These are phyloP conservation scores for cattle (Bos taurus) DNA, from an alignment of 2,113 vertebrate species.

Conservation along the genomic window DNA sequence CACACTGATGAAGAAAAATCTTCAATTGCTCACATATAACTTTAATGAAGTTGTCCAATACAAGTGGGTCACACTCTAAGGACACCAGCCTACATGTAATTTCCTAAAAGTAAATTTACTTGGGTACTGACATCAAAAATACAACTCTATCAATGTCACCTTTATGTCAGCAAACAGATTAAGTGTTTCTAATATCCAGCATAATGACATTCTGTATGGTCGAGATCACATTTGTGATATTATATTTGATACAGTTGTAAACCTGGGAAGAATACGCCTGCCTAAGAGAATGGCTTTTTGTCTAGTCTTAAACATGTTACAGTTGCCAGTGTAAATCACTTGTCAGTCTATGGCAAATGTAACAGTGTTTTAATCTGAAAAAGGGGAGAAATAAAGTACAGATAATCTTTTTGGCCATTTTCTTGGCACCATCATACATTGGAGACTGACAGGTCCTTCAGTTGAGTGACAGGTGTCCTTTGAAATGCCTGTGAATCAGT, in stretches of 20 bases:
- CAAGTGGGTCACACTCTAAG: neutral
- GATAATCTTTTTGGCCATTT: constrained; percentile 98
- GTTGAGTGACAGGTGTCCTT: constrained; percentile 99
- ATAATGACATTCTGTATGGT: constrained; percentile 85
- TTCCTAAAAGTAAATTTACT: constrained; percentile 49
- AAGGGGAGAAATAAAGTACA: constrained; percentile 88
- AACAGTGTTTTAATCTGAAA: constrained; percentile 91
- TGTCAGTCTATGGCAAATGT: constrained; percentile 94
- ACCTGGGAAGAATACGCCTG: constrained; percentile 86
- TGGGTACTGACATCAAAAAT: constrained; percentile 77
- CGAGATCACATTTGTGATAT: constrained; percentile 91
- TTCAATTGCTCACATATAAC: fast-evolving
- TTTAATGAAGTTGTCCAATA: neutral
- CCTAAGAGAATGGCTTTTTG: constrained; percentile 89
- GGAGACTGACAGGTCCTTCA: constrained; percentile 98
- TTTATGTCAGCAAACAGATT: constrained; percentile 87
- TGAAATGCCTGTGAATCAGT: constrained; percentile 95
- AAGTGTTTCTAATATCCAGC: constrained; percentile 83
- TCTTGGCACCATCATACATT: constrained; percentile 87
- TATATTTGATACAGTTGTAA: constrained; percentile 92
- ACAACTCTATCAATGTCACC: constrained; percentile 90
- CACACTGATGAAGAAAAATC: fast-evolving
- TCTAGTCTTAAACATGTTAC: constrained; percentile 89
- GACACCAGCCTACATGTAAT: neutral
- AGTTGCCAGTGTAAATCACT: constrained; percentile 96